Percentiles rank a stretch among this genome's conserved stretches.
Evolutionary conservation across 2,113 vertebrate genomes (phyloP).

Genomic region (Drymodes brunneopygia): DNA sequence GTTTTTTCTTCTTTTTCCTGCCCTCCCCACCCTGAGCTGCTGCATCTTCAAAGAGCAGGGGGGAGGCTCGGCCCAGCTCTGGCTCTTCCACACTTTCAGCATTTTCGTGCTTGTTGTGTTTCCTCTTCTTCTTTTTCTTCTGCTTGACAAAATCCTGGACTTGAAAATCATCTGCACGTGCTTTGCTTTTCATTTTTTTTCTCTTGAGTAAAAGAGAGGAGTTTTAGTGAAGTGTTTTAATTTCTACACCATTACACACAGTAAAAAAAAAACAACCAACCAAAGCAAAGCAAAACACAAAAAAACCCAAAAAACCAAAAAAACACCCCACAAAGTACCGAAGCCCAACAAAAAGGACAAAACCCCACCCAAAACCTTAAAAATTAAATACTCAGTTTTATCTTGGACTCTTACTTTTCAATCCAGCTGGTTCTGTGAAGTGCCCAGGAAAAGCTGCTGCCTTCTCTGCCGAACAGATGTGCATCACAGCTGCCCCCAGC

Average conservation of each 20-base stretch:
- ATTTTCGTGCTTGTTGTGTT: not conserved
- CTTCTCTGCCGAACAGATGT: not conserved
- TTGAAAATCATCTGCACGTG: not conserved
- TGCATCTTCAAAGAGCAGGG: not conserved
- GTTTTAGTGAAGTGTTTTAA: not conserved
- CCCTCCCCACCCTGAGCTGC: not conserved
- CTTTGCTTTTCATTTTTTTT: not conserved
- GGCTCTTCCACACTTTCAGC: not conserved
- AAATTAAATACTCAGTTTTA: not conserved
- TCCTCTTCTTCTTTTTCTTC: slow-evolving; percentile 43
- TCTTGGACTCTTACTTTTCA: not conserved
- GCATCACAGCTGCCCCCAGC: not conserved
- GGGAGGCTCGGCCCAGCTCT: not conserved
- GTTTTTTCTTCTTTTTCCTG: not conserved
- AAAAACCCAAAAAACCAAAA: too few species aligned
- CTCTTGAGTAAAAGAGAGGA: not conserved
- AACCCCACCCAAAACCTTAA: not conserved
- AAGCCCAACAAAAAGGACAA: not conserved
- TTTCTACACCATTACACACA: not conserved
- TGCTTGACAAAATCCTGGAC: not conserved
- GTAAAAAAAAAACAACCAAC: too few species aligned
- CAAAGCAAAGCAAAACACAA: too few species aligned
- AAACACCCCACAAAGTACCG: too few species aligned
- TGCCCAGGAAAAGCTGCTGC: not conserved
- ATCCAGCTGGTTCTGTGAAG: not conserved